Conservation (phyloP, 2,113 vertebrate species). For the Pleuronectes platessa region DNA sequence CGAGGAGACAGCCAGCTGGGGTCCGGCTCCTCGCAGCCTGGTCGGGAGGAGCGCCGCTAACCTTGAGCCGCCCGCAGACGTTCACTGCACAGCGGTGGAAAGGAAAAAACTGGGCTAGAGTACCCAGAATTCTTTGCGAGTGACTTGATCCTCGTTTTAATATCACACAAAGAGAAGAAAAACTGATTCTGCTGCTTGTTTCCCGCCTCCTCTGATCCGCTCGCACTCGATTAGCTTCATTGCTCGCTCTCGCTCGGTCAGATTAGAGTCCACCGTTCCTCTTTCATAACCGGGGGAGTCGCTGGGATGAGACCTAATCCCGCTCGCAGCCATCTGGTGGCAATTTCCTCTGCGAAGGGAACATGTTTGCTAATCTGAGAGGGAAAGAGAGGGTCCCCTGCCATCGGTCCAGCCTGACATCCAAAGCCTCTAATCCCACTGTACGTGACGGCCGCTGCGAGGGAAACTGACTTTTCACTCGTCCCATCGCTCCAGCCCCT, state of each 20-base stretch:
- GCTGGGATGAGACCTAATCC: constrained; percentile 65
- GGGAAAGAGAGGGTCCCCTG: constrained; percentile 32
- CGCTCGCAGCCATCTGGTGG: constrained; percentile 64
- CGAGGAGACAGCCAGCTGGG: constrained; percentile 65
- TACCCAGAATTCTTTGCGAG: too few species aligned
- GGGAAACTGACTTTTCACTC: constrained; percentile 3
- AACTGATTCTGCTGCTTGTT: not conserved
- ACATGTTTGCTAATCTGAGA: constrained; percentile 62
- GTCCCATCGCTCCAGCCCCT: not conserved
- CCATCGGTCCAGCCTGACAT: constrained; percentile 21
- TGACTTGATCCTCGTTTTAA: too few species aligned
- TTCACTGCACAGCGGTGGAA: too few species aligned
- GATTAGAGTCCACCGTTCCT: constrained; percentile 36
- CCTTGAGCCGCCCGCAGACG: too few species aligned
- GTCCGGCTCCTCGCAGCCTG: constrained; percentile 6
- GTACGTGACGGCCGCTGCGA: constrained; percentile 16
- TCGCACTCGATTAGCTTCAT: constrained; percentile 58
- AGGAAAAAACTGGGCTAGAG: too few species aligned
- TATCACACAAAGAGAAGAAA: not conserved
- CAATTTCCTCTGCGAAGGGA: constrained; percentile 62
- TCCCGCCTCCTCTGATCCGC: not conserved
- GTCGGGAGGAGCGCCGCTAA: not conserved
- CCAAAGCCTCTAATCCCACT: constrained; percentile 37
- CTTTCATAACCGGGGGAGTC: constrained; percentile 48
- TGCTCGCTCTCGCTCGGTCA: constrained; percentile 22